A percentile compares a stretch with the other conserved stretches of the same genome.
These are phyloP conservation scores for Exocentrus adspersus DNA, from an alignment of 2,888 invertebrate species.

Conservation along the genomic window DNA sequence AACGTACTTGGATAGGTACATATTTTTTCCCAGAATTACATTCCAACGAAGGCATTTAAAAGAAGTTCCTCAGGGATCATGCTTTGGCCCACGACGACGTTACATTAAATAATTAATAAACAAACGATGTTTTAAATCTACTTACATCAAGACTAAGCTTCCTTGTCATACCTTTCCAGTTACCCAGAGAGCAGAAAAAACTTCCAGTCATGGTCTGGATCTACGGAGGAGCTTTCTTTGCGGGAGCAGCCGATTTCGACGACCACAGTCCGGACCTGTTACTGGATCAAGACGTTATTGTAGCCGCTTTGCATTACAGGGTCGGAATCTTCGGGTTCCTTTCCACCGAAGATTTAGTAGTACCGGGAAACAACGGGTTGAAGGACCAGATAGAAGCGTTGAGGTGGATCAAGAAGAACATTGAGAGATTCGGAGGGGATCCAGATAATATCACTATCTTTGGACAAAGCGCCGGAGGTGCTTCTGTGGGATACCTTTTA, in stretches of 20 bases:
- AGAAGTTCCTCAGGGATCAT: background rate
- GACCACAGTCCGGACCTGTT: conserved; percentile 52
- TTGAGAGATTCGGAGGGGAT: conserved; percentile 46
- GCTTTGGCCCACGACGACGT: background rate
- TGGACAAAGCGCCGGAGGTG: conserved; percentile 49
- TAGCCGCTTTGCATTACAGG: conserved; percentile 76
- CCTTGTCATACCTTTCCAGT: conserved; percentile 14
- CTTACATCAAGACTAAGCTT: background rate
- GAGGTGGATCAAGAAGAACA: conserved; percentile 47
- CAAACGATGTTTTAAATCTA: background rate
- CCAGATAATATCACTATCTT: conserved; percentile 44
- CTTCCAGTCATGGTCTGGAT: conserved; percentile 61
- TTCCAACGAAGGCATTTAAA: background rate
- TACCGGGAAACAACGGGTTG: conserved; percentile 48
- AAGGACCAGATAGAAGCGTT: conserved; percentile 49
- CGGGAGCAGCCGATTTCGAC: conserved; percentile 29
- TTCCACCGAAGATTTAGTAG: conserved; percentile 54
- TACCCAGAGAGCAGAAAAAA: conserved; percentile 35
- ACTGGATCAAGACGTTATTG: conserved; percentile 72
- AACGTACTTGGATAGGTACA: too few relatives aligned
- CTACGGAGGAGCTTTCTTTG: conserved; percentile 60
- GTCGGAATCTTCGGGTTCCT: conserved; percentile 78
- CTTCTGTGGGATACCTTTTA: conserved; percentile 44
- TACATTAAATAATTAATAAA: background rate
- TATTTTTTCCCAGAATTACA: background rate